Evolutionary conservation across 2,113 vertebrate species (phyloP), one percentile per base, ranked within the genome.

Genomic region (Pelodiscus sinensis): DNA sequence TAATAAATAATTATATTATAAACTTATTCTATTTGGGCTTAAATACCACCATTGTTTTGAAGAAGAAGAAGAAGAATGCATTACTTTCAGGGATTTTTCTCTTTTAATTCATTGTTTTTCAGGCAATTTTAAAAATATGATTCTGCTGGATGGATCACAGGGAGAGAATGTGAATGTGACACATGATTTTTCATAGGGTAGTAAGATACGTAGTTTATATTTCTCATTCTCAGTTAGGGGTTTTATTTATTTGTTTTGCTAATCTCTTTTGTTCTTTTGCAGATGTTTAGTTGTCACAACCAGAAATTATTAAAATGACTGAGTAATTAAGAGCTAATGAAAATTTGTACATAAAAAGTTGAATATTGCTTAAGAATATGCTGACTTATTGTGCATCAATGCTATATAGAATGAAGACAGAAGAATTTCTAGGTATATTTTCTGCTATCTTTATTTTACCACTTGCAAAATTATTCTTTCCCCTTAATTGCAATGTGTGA

Each of bases 91-190:
- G 9, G 16, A 38, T 79, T 51, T 93, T 89, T 91, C 91, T 92
- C 51, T 22, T 92, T 89, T 25, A 86, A 84, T 92, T 94, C 60
- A 54, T 92, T 86, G 82, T 60, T 97, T 54, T 96, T 95, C 88
- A 83, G 85, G 80, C 91, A 80, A 52, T 88, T 96, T 97, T 97
- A 95, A 92, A 96, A 97, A 95, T 90, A 79, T 92, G 92, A 60
- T 75, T 50, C 81, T 89, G 87, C 87, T 86, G 50, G 91, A 78
- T 71, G n/a, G 65, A n/a, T 71, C 16, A 71, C 9, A 71, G 65
- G 18, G 65, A 35, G n/a, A 35, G n/a, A 71, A 35, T 35, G 65
- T 71, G n/a, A 71, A 35, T 35, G 65, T 71, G 18, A 71, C 18
- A n/a, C 4, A 71, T 1, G 4, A 71, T 35, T 35, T 71, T 35